phyloP scores from a whole-genome alignment of 1,140 invertebrate genomes.

The Ceratoteleas bidentatus region DNA sequence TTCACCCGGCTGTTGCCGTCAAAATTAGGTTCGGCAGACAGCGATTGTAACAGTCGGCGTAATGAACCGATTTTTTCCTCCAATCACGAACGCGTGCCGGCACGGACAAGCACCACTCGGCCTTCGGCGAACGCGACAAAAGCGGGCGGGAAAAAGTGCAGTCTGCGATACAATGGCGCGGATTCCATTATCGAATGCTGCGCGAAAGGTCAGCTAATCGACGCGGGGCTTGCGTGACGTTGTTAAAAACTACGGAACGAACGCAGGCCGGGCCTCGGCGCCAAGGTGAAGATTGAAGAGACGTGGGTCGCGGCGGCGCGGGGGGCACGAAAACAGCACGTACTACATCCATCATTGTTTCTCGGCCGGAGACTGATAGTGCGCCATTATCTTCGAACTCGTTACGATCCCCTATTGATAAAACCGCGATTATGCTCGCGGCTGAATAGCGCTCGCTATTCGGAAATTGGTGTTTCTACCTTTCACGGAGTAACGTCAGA shows the following conservation, averaged over 20 bases:
- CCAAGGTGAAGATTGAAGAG: slow-evolving; percentile 67
- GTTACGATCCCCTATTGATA: slow-evolving; percentile 82
- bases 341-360: slow-evolving; percentile 81
- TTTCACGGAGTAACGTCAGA: slow-evolving; percentile 73
- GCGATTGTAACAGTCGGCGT: no score
- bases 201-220: slow-evolving; percentile 72
- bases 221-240: slow-evolving; percentile 70
- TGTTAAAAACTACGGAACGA: slow-evolving; percentile 73
- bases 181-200: slow-evolving; percentile 50
- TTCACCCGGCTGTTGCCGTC: slow-evolving; percentile 28
- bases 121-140: slow-evolving; percentile 1
- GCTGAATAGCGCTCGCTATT: slow-evolving; percentile 72
- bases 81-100: slow-evolving; percentile 23
- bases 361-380: slow-evolving; percentile 77
- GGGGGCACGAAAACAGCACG: slow-evolving; percentile 74
- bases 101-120: slow-evolving; percentile 1
- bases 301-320: slow-evolving; percentile 52
- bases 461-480: slow-evolving; percentile 79
- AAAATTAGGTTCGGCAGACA: not conserved
- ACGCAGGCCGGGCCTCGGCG: slow-evolving; percentile 30
- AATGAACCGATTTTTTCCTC: not conserved
- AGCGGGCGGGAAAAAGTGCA: slow-evolving; percentile 11
- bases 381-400: slow-evolving; percentile 80
- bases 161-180: not conserved
- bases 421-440: slow-evolving; percentile 76